Conservation (phyloP, 1,140 invertebrate species). For the fruit fly (Drosophila melanogaster) region Release_6_plus_ISO1_MT NC_004354.4:20326001-20326500, state of each 20-base stretch:
- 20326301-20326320: slow-evolving; percentile 1
- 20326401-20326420: slow-evolving; percentile 10
- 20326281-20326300: slow-evolving; percentile 55
- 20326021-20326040: neutral
- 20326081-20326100: neutral
- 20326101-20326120: slow-evolving; percentile 7
- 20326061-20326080: neutral
- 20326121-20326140: slow-evolving; percentile 51
- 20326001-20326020: too few species aligned
- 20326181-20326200: slow-evolving; percentile 11
- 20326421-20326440: neutral
- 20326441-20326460: slow-evolving; percentile 3
- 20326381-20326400: slow-evolving; percentile 22
- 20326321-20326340: neutral
- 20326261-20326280: slow-evolving; percentile 73
- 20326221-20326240: slow-evolving; percentile 6
- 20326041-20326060: neutral
- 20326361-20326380: slow-evolving; percentile 10
- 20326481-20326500: too few species aligned
- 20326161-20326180: slow-evolving; percentile 46
- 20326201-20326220: neutral
- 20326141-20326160: slow-evolving; percentile 37
- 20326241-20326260: slow-evolving; percentile 26
- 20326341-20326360: neutral
- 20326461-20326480: too few species aligned